These are phyloP conservation scores for Heteractis magnifica DNA, from an alignment of 92 coral and sea anemone genomes.

Conservation along the genomic window DNA sequence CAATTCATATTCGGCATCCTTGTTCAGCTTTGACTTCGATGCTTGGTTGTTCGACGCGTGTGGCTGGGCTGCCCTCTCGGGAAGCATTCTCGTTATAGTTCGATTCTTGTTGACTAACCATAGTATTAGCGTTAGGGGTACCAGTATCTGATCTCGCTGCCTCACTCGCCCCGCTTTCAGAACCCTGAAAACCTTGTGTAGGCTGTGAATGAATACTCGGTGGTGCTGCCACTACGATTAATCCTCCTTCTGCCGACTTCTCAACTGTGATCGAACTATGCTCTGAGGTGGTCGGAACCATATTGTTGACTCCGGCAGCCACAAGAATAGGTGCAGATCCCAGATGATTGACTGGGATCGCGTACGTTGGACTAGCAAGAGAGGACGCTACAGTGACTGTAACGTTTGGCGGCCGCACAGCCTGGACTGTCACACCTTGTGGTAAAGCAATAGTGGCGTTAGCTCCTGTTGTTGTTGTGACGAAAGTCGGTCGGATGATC, in stretches of 20 bases:
- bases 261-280: conserved; percentile 62
- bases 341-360: conserved; percentile 82
- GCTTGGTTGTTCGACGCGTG: conserved; percentile 56
- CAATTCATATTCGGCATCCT: conserved; percentile 76
- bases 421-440: conserved; percentile 73
- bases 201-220: conserved; percentile 14
- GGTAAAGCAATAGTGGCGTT: conserved; percentile 57
- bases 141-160: conserved; percentile 30
- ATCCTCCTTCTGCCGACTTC: conserved; percentile 66
- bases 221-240: conserved; percentile 44
- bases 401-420: conserved; percentile 56
- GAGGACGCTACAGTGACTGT: conserved; percentile 73
- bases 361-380: conserved; percentile 83
- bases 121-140: conserved; percentile 23
- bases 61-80: not conserved
- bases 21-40: conserved; percentile 88
- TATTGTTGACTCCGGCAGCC: conserved; percentile 66
- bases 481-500: conserved; percentile 87
- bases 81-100: conserved; percentile 25
- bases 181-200: conserved; percentile 14
- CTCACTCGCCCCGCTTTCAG: conserved; percentile 11
- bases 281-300: conserved; percentile 61
- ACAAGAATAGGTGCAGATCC: conserved; percentile 65
- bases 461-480: conserved; percentile 64
- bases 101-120: conserved; percentile 17